Evolutionary conservation across 2,888 invertebrate genomes (phyloP).

Genomic region (Mimumesa dahlbomi): DNA sequence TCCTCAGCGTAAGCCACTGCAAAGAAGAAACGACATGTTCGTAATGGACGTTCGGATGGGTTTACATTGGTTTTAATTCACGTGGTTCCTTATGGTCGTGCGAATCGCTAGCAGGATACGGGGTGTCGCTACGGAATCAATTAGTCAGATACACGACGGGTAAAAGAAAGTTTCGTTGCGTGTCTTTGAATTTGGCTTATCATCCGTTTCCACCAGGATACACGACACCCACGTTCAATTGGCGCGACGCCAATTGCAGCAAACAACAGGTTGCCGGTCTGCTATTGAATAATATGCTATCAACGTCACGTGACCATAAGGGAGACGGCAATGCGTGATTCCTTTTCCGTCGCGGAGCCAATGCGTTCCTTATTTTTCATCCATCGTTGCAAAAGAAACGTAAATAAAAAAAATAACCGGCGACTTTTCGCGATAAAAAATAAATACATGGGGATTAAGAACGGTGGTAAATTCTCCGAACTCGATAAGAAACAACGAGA

Average conservation of each 20-base stretch:
- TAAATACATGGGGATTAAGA: too few species aligned
- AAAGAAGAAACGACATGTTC: neutral
- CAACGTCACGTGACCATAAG: constrained; percentile 62
- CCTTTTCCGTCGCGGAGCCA: constrained; percentile 56
- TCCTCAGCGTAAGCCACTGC: constrained; percentile 83
- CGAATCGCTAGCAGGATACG: neutral
- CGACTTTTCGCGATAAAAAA: neutral
- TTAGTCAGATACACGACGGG: constrained; percentile 31
- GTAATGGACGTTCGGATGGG: neutral
- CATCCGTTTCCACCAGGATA: constrained; percentile 63
- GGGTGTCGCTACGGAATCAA: constrained; percentile 22
- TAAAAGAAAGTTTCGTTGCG: constrained; percentile 39
- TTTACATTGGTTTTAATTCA: too few species aligned
- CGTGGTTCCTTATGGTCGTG: neutral
- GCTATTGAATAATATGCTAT: constrained; percentile 68
- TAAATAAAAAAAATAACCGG: too few species aligned
- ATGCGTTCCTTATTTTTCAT: constrained; percentile 3
- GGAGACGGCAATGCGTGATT: constrained; percentile 65
- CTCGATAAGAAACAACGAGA: too few species aligned
- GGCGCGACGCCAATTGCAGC: constrained; percentile 66
- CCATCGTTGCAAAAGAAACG: neutral
- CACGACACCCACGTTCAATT: constrained; percentile 69
- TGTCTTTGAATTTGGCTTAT: constrained; percentile 60
- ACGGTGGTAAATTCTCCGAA: too few species aligned
- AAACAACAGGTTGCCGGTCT: constrained; percentile 67